These are phyloP conservation scores for Rhinichthys osculus DNA, from an alignment of 2,797 vertebrate genomes.

Conservation along the genomic window DNA sequence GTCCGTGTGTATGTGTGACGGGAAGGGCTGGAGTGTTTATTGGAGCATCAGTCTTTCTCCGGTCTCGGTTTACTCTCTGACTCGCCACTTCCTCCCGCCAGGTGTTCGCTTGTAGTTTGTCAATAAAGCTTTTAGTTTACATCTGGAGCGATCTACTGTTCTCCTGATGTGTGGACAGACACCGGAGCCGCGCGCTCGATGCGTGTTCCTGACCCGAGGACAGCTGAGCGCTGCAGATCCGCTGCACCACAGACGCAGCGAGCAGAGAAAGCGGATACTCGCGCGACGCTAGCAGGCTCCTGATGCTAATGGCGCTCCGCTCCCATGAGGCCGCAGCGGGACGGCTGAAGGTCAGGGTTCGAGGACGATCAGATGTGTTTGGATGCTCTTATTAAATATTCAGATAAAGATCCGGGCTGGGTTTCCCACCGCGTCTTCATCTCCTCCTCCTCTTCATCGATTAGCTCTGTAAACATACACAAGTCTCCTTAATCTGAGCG, in stretches of 20 bases:
- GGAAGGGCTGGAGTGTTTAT: neutral
- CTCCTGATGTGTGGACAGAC: slow-evolving; percentile 69
- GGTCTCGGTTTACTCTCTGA: slow-evolving; percentile 50
- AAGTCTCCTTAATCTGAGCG: slow-evolving; percentile 68
- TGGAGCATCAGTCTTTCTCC: slow-evolving; percentile 1
- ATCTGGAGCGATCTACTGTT: slow-evolving; percentile 74
- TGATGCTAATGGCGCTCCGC: slow-evolving; percentile 62
- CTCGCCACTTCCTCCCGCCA: slow-evolving; percentile 54
- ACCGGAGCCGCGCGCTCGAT: slow-evolving; percentile 69
- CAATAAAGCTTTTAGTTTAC: slow-evolving; percentile 83
- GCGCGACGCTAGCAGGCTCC: slow-evolving; percentile 40
- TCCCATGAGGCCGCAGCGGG: slow-evolving; percentile 58
- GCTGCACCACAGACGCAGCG: slow-evolving; percentile 46
- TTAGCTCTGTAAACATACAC: slow-evolving; percentile 71
- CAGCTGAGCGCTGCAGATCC: slow-evolving; percentile 65
- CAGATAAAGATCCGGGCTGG: slow-evolving; percentile 68
- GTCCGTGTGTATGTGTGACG: neutral
- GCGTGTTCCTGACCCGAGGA: slow-evolving; percentile 61
- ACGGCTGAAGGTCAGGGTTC: slow-evolving; percentile 55
- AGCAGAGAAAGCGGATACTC: slow-evolving; percentile 57
- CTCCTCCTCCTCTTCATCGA: slow-evolving; percentile 62
- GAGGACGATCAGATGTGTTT: slow-evolving; percentile 58
- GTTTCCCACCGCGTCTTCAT: slow-evolving; percentile 60
- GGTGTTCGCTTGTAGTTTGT: slow-evolving; percentile 66
- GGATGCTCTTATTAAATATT: slow-evolving; percentile 81